These are phyloP conservation scores for Chaetogeoica ovagalla DNA, from an alignment of 2,888 invertebrate genomes.

Conservation along the genomic window DNA sequence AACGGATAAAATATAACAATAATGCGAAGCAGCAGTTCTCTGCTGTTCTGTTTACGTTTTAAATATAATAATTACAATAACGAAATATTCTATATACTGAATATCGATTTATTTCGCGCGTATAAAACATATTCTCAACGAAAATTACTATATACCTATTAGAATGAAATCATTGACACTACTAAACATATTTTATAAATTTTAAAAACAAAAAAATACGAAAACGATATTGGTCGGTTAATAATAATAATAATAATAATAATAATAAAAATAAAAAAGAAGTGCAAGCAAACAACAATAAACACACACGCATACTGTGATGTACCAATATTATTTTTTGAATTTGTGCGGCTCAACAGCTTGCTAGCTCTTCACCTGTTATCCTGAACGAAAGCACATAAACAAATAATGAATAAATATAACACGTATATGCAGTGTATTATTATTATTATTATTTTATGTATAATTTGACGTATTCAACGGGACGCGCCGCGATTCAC, in stretches of 20 bases:
- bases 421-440: too few species aligned
- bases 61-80: background rate
- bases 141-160: background rate
- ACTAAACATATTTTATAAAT: background rate
- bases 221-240: too few species aligned
- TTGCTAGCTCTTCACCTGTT: constrained; percentile 58
- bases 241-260: too few species aligned
- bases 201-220: background rate
- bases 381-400: constrained; percentile 56
- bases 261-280: constrained; percentile 60
- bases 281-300: constrained; percentile 60
- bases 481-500: background rate
- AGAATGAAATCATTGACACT: background rate
- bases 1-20: too few species aligned
- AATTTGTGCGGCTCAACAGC: constrained; percentile 55
- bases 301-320: constrained; percentile 48
- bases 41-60: background rate
- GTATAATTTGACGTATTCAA: background rate
- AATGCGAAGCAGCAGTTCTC: too few species aligned
- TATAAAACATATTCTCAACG: background rate
- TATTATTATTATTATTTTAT: too few species aligned
- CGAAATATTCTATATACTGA: background rate
- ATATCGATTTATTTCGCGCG: background rate
- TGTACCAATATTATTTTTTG: constrained; percentile 51
- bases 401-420: constrained; percentile 34